These are phyloP conservation scores for Crocidura indochinensis DNA, from an alignment of 2,797 vertebrate species.

Conservation along the genomic window DNA sequence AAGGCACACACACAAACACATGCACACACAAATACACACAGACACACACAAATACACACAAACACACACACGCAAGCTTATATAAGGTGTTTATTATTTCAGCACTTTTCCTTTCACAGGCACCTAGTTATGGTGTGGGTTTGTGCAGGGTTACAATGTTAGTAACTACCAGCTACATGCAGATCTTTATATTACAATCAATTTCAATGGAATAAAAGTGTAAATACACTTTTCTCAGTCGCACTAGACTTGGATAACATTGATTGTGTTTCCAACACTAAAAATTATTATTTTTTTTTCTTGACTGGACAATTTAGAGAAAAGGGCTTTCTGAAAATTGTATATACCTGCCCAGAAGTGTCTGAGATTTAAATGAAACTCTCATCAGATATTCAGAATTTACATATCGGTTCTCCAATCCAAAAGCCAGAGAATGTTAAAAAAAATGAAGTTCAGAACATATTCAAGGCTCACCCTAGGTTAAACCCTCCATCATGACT, in stretches of 20 bases:
- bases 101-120: background rate
- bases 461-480: constrained; percentile 4
- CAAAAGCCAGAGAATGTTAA: background rate
- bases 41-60: background rate
- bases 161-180: background rate
- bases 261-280: background rate
- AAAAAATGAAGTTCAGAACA: constrained; percentile 43
- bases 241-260: background rate
- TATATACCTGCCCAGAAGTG: background rate
- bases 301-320: background rate
- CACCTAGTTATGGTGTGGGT: background rate
- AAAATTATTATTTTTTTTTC: background rate
- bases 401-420: background rate
- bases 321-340: background rate
- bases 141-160: background rate
- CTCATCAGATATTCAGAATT: background rate
- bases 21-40: background rate
- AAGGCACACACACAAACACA: background rate
- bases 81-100: background rate
- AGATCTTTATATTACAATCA: background rate
- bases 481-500: constrained; percentile 56
- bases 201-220: constrained; percentile 11
- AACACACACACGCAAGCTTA: background rate
- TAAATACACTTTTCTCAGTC: background rate
- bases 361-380: constrained; percentile 4